These are phyloP conservation scores for Microplitis manilae DNA, from an alignment of 2,888 invertebrate species.

Conservation along the genomic window DNA sequence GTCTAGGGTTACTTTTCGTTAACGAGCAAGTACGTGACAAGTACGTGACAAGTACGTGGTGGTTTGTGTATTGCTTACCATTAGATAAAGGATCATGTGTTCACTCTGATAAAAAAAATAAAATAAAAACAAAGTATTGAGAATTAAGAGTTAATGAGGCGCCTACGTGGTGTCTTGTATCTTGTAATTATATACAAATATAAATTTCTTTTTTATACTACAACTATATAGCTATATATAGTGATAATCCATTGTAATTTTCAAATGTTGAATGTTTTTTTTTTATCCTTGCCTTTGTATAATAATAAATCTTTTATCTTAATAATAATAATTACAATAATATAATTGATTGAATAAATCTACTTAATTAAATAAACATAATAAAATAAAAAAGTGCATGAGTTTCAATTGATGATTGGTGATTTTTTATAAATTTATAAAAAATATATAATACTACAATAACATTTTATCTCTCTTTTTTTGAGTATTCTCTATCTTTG, in stretches of 20 bases:
- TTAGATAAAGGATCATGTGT: background rate
- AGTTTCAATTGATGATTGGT: background rate
- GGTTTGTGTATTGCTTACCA: slow-evolving; percentile 35
- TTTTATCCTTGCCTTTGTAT: too few relatives aligned
- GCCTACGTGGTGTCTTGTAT: slow-evolving; percentile 56
- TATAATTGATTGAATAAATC: slow-evolving; percentile 24
- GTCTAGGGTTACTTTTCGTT: slow-evolving; percentile 51
- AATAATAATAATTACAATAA: background rate
- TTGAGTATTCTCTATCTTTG: background rate
- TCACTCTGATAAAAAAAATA: background rate
- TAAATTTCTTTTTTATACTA: background rate
- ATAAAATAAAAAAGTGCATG: slow-evolving; percentile 3
- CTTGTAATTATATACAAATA: slow-evolving; percentile 34
- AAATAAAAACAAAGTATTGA: slow-evolving; percentile 8
- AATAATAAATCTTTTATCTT: too few relatives aligned
- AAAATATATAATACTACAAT: background rate
- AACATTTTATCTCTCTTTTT: background rate
- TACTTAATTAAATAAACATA: slow-evolving; percentile 36
- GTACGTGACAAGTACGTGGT: slow-evolving; percentile 49
- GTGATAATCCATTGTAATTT: too few relatives aligned
- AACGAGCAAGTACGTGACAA: slow-evolving; percentile 49
- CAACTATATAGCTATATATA: background rate
- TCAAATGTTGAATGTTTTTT: too few relatives aligned
- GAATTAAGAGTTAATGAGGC: slow-evolving; percentile 61
- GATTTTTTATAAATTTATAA: background rate